Conservation (phyloP, 35 echinoderm and acorn worm genomes). For the Ophiothrix spiculata region DNA sequence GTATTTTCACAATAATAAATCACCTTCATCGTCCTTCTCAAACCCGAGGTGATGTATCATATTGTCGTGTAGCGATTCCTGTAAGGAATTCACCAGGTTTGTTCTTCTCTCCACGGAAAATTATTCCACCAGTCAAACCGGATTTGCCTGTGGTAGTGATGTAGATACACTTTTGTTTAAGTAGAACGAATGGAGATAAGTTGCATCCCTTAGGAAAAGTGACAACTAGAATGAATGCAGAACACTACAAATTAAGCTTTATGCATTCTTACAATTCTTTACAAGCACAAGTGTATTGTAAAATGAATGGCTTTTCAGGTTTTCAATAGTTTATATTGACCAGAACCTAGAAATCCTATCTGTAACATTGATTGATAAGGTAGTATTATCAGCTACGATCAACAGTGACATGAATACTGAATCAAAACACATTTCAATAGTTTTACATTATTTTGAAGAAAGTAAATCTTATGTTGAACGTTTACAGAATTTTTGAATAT, state of each 20-base stretch:
- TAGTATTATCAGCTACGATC: too few relatives aligned
- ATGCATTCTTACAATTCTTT: not conserved
- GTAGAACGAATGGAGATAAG: slow-evolving; percentile 4
- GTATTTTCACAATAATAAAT: too few relatives aligned
- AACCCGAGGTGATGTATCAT: too few relatives aligned
- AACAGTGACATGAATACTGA: too few relatives aligned
- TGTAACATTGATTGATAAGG: not conserved
- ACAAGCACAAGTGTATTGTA: not conserved
- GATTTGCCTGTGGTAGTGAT: not conserved
- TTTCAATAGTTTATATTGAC: not conserved
- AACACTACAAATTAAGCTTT: not conserved
- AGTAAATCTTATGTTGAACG: too few relatives aligned
- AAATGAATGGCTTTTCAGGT: not conserved
- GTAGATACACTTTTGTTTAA: slow-evolving; percentile 13
- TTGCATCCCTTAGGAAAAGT: not conserved
- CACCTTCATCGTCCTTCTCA: too few relatives aligned
- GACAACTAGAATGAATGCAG: not conserved
- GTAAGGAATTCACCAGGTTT: not conserved
- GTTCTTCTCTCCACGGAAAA: not conserved
- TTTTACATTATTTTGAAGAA: too few relatives aligned
- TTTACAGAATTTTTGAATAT: too few relatives aligned
- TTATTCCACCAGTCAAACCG: not conserved
- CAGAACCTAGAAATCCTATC: not conserved
- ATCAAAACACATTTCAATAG: too few relatives aligned
- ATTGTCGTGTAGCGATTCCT: too few relatives aligned